A percentile compares a stretch with the other conserved stretches of the same genome.
phyloP scores from a whole-genome alignment of 2,797 vertebrate genomes.

The Semotilus atromaculatus region DNA sequence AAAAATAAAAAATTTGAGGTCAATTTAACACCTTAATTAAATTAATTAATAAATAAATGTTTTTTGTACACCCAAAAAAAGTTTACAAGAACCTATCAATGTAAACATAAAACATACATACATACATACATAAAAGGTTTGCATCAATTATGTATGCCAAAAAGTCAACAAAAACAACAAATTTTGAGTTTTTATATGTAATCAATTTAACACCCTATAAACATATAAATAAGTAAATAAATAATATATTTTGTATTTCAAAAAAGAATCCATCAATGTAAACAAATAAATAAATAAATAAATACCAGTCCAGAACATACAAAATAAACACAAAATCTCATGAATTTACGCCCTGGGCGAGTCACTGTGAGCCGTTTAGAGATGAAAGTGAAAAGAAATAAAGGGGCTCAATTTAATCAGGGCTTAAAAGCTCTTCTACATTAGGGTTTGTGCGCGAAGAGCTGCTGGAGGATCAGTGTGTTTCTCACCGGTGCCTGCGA shows the following conservation, averaged over 20 bases:
- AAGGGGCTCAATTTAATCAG: conserved; percentile 98
- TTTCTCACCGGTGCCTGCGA: conserved; percentile 91
- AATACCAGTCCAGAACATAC: conserved; percentile 34
- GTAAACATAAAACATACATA: not conserved
- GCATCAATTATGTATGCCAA: not conserved
- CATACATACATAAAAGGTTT: not conserved
- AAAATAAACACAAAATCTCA: conserved; percentile 78
- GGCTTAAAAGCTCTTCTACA: conserved; percentile 97
- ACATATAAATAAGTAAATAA: not conserved
- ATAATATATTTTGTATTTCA: not conserved
- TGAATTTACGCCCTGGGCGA: conserved; percentile 93
- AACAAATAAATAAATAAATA: conserved; percentile 41
- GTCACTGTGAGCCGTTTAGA: conserved; percentile 93
- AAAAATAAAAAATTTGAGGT: not conserved
- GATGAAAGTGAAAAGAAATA: conserved; percentile 99
- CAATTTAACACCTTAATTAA: not conserved
- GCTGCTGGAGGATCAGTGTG: conserved; percentile 97
- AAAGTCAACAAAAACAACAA: not conserved
- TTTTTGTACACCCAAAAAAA: not conserved
- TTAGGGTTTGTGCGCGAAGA: conserved; percentile 88
- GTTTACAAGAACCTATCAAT: not conserved
- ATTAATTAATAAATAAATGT: not conserved
- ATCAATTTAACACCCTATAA: no score
- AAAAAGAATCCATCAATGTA: not conserved
- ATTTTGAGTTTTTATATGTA: not conserved